Percentiles rank a stretch among this genome's conserved stretches.
These are phyloP conservation scores for Sardina pilchardus DNA, from an alignment of 2,113 vertebrate species.

Conservation along the genomic window DNA sequence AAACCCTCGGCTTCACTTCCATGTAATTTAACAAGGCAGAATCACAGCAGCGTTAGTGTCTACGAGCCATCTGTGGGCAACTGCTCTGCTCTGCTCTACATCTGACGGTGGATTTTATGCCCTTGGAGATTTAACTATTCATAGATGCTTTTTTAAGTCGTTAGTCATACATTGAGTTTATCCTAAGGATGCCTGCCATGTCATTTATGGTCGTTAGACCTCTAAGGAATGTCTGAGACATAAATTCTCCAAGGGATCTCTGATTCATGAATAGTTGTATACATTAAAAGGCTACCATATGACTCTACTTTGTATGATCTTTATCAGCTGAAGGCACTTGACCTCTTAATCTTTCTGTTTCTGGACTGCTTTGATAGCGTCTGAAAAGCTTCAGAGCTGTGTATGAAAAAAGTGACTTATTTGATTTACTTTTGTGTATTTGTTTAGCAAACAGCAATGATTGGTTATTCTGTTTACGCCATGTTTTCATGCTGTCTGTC, in stretches of 20 bases:
- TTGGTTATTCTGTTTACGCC: too few relatives aligned
- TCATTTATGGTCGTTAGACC: neutral
- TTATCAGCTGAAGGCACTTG: neutral
- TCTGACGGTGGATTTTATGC: neutral
- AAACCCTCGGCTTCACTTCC: constrained; percentile 3
- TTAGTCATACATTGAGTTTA: neutral
- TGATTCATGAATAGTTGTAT: neutral
- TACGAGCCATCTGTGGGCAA: neutral
- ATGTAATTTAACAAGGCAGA: neutral
- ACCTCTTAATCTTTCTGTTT: neutral
- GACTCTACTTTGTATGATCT: neutral
- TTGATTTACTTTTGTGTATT: too few relatives aligned
- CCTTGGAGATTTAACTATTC: neutral
- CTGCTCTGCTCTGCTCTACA: neutral
- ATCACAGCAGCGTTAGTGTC: neutral
- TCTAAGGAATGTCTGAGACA: neutral
- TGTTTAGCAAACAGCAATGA: too few relatives aligned
- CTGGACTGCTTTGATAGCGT: neutral
- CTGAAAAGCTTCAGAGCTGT: neutral
- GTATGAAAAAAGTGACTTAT: neutral
- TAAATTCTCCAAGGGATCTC: neutral
- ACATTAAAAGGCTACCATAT: neutral
- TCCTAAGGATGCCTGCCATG: neutral
- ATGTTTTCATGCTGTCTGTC: too few relatives aligned
- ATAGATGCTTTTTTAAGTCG: neutral